Conservation (phyloP, 2,888 invertebrate genomes). For the Pammene aurita region DNA sequence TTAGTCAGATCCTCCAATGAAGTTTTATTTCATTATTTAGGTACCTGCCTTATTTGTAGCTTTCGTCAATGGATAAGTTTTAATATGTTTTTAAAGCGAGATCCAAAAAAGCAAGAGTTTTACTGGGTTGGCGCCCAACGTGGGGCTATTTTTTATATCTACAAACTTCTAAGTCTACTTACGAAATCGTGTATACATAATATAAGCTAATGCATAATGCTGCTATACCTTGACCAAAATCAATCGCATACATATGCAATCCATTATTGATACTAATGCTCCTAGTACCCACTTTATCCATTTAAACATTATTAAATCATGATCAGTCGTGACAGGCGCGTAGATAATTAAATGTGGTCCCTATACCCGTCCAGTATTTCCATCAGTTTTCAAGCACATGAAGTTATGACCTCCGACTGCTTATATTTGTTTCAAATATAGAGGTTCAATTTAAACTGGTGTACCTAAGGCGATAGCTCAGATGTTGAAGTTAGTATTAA, state of each 20-base stretch:
- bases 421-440: background rate
- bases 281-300: slow-evolving; percentile 61
- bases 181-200: no score
- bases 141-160: no score
- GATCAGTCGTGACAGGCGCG: slow-evolving; percentile 51
- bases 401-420: slow-evolving; percentile 1
- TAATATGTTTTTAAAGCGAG: no score
- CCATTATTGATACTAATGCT: slow-evolving; percentile 56
- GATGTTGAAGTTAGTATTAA: slow-evolving; percentile 27
- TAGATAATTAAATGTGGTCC: slow-evolving; percentile 56
- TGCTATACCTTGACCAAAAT: background rate
- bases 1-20: no score
- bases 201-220: no score
- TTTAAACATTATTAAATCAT: slow-evolving; percentile 69
- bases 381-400: background rate
- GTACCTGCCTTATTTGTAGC: no score
- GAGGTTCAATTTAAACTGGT: background rate
- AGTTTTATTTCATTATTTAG: no score
- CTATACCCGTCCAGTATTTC: background rate
- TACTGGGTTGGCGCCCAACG: no score
- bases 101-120: no score
- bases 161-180: no score
- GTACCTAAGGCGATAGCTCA: background rate
- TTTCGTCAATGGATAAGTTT: no score
- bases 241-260: slow-evolving; percentile 7